Evolutionary conservation across 2,888 invertebrate genomes (phyloP), one percentile per base, ranked within the genome.

Genomic region (Platypus cylindrus): DNA sequence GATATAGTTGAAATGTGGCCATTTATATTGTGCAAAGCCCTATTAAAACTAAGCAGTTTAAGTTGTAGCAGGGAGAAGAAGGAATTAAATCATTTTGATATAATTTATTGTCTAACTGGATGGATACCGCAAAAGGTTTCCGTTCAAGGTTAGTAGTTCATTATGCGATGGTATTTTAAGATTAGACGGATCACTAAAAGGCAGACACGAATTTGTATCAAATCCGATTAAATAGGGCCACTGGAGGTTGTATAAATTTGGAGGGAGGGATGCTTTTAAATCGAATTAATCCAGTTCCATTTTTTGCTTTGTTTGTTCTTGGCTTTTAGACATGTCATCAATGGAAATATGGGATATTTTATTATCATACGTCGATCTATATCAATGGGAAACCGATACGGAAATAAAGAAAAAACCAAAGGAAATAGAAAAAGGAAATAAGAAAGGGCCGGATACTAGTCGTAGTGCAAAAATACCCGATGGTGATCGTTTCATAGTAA

Each of bases 1-100:
- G 34, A 42, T 17, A 57, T 57, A 2, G 37, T 53, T 1, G 53
- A 67, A 41, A 39, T 69, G 4, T 69, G 69, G 69, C 64, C 66
- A 1, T 56, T 64, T 42, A 39, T 69, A 15, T 50, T 68, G 13
- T 53, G 57, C 3, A 67, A 68, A 50, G 68, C 63, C 2, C 40
- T 68, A 5, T 41, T 68, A 18, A 64, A 65, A 46, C 36, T 68
- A 9, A 63, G 60, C 1, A 52, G 57, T 9, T 39, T 64, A 26
- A 59, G 62, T 3, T 62, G 60, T 59, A 55, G 52, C 3, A 33
- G 41, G 3, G 33, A 43, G 2, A 45, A 47, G 8, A 64, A 66
- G 34, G 65, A 66, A 35, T 40, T 62, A 5, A 42, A 56, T 1
- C 64, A 66, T 38, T 66, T 64, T 43, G 58, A 61, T 46, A 56